Base-by-base conservation (phyloP, 2,113 vertebrate species). In the Indri indri region DNA sequence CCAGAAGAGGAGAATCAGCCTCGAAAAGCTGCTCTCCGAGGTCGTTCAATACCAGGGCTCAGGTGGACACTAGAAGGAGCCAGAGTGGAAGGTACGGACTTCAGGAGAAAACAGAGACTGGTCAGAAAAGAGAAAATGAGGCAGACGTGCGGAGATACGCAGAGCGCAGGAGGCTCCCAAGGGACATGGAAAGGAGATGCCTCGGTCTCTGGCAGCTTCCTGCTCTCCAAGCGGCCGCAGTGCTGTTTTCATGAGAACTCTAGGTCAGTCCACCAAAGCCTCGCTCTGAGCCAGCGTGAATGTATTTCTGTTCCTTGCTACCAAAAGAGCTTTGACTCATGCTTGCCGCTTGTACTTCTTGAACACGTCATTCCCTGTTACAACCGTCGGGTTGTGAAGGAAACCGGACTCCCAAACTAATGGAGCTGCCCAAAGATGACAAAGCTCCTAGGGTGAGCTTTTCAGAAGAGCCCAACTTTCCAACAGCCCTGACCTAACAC, bases 171-270 rank as follows among this genome's bases (percentile, higher is more conserved):
- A 27, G 27, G 14, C 57, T 68, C n/a, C 17, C 6, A 23, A 34
- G 37, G 34, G 40, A 13, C 12, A 1, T 2, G 32, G 34, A 45
- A 22, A 42, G 65, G 6, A 57, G 71, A 42, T 11, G 2, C 70
- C 57, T 57, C 2, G 4, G 70, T 74, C 42, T 27, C 10, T 42
- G 57, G 84, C 6, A 12, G 18, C 63, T 59, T 71, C 20, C 47
- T 42, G 8, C 27, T 22, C 50, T 37, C 37, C 18, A 4, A 4
- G 83, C 0, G 3, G 11, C 40, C 50, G 0, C 37, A 2, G 42
- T 32, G 88, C 47, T 66, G 70, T 34, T 65, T 25, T 32, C 61
- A 5, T 18, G 32, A 50, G 14, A 13, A 47, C 17, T 0, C 59
- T 16, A 8, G 40, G 66, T 73, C 45, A 37, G 34, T 4, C 2